Percentiles rank a stretch among this genome's conserved stretches.
Evolutionary conservation across 2,797 vertebrate species (phyloP).

Genomic region (Borostomias antarcticus): DNA sequence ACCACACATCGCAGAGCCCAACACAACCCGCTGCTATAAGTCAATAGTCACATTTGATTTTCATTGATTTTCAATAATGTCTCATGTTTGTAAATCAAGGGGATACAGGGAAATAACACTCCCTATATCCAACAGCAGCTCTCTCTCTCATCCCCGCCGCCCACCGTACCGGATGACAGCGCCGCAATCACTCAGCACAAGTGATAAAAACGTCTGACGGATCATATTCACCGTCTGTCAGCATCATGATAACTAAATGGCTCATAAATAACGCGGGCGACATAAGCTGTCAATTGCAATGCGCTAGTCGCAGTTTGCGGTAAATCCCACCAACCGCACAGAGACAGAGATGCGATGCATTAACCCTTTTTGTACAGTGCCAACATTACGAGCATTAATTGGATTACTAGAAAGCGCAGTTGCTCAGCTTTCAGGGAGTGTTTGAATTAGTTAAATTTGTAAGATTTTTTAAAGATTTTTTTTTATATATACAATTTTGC

Average conservation of each 20-base stretch:
- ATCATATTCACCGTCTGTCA: neutral
- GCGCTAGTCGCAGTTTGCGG: slow-evolving; percentile 53
- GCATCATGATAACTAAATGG: neutral
- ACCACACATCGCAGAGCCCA: neutral
- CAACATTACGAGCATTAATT: neutral
- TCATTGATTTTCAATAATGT: neutral
- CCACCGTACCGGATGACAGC: neutral
- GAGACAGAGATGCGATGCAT: neutral
- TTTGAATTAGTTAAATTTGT: no score
- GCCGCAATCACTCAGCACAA: neutral
- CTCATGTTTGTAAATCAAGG: no score
- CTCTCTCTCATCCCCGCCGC: neutral
- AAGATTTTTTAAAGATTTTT: no score
- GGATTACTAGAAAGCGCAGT: no score
- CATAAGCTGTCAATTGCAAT: slow-evolving; percentile 42
- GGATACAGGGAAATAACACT: neutral
- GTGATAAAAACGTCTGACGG: neutral
- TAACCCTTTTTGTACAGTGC: neutral
- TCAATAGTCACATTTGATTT: neutral
- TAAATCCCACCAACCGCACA: slow-evolving; percentile 49
- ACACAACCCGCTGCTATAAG: neutral
- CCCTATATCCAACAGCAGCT: neutral
- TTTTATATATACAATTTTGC: neutral
- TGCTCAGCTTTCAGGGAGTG: no score
- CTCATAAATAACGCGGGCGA: slow-evolving; percentile 30